These are phyloP conservation scores for Aptenodytes patagonicus DNA, from an alignment of 2,113 vertebrate genomes.

Conservation along the genomic window DNA sequence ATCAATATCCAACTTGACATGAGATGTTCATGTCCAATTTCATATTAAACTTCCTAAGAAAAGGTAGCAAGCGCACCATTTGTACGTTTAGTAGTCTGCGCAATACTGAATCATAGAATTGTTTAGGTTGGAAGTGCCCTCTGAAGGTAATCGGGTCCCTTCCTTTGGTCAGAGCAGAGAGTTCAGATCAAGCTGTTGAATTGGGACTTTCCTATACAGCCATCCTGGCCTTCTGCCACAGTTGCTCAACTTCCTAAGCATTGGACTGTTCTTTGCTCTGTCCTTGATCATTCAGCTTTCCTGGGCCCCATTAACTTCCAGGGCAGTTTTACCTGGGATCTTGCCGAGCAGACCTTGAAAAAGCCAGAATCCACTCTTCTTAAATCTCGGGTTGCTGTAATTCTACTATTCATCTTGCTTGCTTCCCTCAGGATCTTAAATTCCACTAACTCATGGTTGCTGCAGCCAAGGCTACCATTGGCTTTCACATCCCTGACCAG, in stretches of 20 bases:
- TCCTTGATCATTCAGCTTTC: not conserved
- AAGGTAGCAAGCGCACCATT: not conserved
- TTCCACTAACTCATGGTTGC: not conserved
- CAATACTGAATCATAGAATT: not conserved
- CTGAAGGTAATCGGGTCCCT: not conserved
- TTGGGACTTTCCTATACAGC: not conserved
- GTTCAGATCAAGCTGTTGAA: not conserved
- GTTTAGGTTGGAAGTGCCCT: not conserved
- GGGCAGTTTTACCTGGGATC: not conserved
- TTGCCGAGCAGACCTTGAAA: not conserved
- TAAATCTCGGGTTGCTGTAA: not conserved
- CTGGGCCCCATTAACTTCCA: not conserved
- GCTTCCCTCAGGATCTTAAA: not conserved
- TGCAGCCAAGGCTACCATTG: not conserved
- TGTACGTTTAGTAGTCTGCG: not conserved
- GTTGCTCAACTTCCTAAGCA: not conserved
- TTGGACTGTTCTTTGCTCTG: not conserved
- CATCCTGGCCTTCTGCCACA: not conserved
- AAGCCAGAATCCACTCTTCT: not conserved
- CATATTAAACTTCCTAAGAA: not conserved
- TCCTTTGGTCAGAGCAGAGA: not conserved
- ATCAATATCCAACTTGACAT: rapidly evolving
- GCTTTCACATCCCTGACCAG: not conserved
- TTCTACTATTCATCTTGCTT: not conserved
- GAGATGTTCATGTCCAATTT: not conserved